Percentiles rank a stretch among this genome's conserved stretches.
phyloP scores from a whole-genome alignment of 2,888 invertebrate genomes.

The Eristalis pertinax region DNA sequence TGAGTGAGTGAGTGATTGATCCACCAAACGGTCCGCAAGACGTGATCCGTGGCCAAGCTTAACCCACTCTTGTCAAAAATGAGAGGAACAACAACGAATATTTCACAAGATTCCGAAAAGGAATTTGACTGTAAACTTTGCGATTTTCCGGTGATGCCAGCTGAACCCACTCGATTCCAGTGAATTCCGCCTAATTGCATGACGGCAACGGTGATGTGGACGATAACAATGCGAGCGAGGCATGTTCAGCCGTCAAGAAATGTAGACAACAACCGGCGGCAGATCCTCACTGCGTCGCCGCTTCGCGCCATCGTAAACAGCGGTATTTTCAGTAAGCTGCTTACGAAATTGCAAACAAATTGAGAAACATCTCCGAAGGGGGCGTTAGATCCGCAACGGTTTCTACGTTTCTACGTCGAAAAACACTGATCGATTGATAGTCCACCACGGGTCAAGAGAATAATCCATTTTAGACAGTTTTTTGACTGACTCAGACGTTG shows the following conservation, averaged over 20 bases:
- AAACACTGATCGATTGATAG: not conserved
- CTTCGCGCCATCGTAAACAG: not conserved
- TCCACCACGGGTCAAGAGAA: slow-evolving; percentile 22
- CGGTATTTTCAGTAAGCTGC: slow-evolving; percentile 23
- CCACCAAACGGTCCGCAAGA: slow-evolving; percentile 12
- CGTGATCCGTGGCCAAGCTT: slow-evolving; percentile 31
- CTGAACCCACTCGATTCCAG: slow-evolving; percentile 27
- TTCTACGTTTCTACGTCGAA: not conserved
- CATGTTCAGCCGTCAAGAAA: slow-evolving; percentile 14
- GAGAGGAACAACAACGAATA: slow-evolving; percentile 6
- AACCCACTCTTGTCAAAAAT: slow-evolving; percentile 51
- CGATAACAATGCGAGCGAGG: not conserved
- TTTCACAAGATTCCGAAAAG: slow-evolving; percentile 52
- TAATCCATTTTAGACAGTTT: slow-evolving; percentile 10
- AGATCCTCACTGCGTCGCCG: not conserved
- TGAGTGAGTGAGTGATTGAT: slow-evolving; percentile 38
- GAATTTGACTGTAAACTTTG: slow-evolving; percentile 38
- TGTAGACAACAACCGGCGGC: not conserved
- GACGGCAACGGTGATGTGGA: slow-evolving; percentile 24
- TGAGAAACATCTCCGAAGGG: not conserved
- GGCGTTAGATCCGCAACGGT: slow-evolving; percentile 24
- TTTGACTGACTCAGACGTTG: not conserved
- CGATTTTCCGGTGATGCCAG: slow-evolving; percentile 13
- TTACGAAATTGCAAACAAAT: slow-evolving; percentile 12
- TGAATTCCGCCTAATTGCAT: slow-evolving; percentile 24